phyloP scores from a whole-genome alignment of 2,113 vertebrate species.

The Erpornis zantholeuca region DNA sequence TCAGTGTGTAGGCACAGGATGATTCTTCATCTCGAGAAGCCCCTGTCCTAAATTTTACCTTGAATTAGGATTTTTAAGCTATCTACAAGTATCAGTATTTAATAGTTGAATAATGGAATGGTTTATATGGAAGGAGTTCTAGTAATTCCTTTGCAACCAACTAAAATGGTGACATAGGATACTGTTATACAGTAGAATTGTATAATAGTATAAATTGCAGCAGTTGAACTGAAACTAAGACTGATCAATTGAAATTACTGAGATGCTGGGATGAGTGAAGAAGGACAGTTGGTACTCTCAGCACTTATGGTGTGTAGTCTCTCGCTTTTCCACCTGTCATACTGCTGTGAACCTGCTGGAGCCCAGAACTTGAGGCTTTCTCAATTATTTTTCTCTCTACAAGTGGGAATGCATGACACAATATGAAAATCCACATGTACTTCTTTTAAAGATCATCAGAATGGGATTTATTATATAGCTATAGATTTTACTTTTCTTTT shows the following conservation, averaged over 20 bases:
- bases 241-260: not conserved
- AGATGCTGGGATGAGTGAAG: not conserved
- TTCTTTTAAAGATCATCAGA: not conserved
- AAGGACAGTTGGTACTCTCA: not conserved
- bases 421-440: not conserved
- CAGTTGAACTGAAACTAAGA: not conserved
- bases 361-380: not conserved
- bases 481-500: not conserved
- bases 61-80: not conserved
- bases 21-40: not conserved
- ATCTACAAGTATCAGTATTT: not conserved
- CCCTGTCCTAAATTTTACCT: not conserved
- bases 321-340: not conserved
- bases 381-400: not conserved
- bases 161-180: not conserved
- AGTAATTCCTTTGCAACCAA: not conserved
- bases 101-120: not conserved
- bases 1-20: not conserved
- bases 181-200: not conserved
- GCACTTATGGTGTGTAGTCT: not conserved
- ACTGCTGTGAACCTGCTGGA: not conserved
- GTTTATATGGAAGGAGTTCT: not conserved
- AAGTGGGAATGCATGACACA: not conserved
- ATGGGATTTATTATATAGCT: not conserved
- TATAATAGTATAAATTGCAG: not conserved